Conservation (phyloP, 1,140 invertebrate species). For the Paramacrobiotus metropolitanus region DNA sequence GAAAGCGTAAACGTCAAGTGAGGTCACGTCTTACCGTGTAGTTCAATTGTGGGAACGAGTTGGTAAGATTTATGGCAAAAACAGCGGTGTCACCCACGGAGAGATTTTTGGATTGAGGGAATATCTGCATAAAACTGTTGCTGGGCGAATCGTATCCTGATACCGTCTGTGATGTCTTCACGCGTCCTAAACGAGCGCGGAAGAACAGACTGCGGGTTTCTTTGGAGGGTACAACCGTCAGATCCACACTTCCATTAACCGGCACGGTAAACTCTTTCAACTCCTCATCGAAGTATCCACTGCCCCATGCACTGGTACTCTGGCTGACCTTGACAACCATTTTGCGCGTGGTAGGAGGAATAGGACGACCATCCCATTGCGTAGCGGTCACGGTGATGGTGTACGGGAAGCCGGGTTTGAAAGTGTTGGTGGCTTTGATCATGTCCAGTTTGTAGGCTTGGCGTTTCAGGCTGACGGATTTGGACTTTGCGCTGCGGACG, state of each 20-base stretch:
- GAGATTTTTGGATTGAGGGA: conserved; percentile 34
- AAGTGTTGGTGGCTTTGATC: conserved; percentile 51
- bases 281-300: conserved; percentile 4
- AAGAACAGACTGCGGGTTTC: background rate
- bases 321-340: conserved; percentile 1
- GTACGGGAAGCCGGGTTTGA: conserved; percentile 63
- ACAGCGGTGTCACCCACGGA: conserved; percentile 5
- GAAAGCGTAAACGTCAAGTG: too few species aligned
- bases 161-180: conserved; percentile 26
- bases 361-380: background rate
- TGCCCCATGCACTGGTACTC: background rate
- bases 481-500: conserved; percentile 33
- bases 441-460: conserved; percentile 59
- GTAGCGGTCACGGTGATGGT: conserved; percentile 38
- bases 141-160: conserved; percentile 42
- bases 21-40: too few species aligned
- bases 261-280: background rate
- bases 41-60: background rate
- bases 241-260: background rate
- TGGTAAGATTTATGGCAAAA: background rate
- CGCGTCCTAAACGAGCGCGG: background rate
- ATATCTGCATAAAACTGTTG: conserved; percentile 47
- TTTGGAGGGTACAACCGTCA: background rate
- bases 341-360: background rate
- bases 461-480: conserved; percentile 44